Conservation (phyloP, 1,140 invertebrate species). For the Cotesia chilonis region DNA sequence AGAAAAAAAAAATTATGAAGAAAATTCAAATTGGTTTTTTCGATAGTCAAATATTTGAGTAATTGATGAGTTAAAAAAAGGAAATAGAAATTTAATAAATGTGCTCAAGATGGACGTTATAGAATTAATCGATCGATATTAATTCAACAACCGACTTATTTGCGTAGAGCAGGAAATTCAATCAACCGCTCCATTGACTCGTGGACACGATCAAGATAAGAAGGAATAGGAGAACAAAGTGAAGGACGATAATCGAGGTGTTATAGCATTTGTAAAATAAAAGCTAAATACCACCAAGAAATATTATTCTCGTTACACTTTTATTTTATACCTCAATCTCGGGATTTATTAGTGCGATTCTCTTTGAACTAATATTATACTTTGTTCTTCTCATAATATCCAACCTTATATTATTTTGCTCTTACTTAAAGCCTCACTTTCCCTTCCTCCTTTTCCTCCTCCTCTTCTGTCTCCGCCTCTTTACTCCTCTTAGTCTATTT, state of each 20-base stretch:
- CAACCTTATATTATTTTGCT: slow-evolving; percentile 5
- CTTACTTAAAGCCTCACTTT: too few species aligned
- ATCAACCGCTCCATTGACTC: slow-evolving; percentile 41
- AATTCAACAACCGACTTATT: slow-evolving; percentile 42
- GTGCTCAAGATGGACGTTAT: neutral
- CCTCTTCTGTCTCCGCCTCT: too few species aligned
- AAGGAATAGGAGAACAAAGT: neutral
- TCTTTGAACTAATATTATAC: neutral
- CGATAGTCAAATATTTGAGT: too few species aligned
- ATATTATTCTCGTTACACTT: slow-evolving; percentile 12
- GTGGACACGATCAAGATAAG: slow-evolving; percentile 14
- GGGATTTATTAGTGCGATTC: neutral
- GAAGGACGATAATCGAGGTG: slow-evolving; percentile 16
- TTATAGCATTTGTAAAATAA: slow-evolving; percentile 15
- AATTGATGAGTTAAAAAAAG: too few species aligned
- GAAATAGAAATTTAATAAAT: neutral
- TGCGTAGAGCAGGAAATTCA: slow-evolving; percentile 40
- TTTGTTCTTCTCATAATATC: neutral
- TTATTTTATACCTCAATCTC: neutral
- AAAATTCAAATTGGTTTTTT: too few species aligned
- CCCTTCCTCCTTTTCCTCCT: too few species aligned
- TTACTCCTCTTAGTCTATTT: too few species aligned
- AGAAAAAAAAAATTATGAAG: too few species aligned
- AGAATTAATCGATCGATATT: slow-evolving; percentile 38
- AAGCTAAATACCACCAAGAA: slow-evolving; percentile 5